Evolutionary conservation across 2,113 vertebrate species (phyloP).

Genomic region (Amazona guildingii): DNA sequence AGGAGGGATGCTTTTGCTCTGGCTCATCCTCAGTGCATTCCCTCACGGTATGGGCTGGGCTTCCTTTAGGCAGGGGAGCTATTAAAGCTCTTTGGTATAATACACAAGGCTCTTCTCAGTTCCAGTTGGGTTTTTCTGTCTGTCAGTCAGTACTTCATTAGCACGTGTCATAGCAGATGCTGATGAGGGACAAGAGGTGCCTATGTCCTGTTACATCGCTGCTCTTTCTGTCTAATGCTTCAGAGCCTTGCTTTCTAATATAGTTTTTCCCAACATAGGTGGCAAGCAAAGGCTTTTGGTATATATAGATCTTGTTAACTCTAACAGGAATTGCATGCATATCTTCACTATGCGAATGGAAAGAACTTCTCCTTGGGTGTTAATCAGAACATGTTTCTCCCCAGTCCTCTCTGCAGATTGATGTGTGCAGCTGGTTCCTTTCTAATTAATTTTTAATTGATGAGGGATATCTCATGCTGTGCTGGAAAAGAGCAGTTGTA

Average conservation of each 20-base stretch:
- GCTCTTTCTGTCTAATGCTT: neutral
- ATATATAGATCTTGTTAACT: neutral
- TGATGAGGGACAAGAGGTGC: neutral
- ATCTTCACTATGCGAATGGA: neutral
- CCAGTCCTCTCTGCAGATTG: neutral
- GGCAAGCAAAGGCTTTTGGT: neutral
- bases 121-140: neutral
- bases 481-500: neutral
- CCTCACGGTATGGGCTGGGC: neutral
- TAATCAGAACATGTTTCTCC: neutral
- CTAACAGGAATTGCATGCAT: neutral
- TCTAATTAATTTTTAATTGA: neutral
- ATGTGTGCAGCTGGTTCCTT: neutral
- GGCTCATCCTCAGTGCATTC: slow-evolving; percentile 37
- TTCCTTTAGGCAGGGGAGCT: neutral
- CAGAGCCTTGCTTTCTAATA: neutral
- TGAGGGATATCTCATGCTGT: neutral
- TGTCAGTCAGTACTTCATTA: neutral
- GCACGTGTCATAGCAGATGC: neutral
- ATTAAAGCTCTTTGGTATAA: neutral
- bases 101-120: neutral
- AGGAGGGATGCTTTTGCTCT: neutral
- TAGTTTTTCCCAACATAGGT: neutral
- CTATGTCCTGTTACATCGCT: neutral
- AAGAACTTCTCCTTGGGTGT: neutral